These are phyloP conservation scores for Notothenia coriiceps DNA, from an alignment of 2,113 vertebrate species.

Conservation along the genomic window DNA sequence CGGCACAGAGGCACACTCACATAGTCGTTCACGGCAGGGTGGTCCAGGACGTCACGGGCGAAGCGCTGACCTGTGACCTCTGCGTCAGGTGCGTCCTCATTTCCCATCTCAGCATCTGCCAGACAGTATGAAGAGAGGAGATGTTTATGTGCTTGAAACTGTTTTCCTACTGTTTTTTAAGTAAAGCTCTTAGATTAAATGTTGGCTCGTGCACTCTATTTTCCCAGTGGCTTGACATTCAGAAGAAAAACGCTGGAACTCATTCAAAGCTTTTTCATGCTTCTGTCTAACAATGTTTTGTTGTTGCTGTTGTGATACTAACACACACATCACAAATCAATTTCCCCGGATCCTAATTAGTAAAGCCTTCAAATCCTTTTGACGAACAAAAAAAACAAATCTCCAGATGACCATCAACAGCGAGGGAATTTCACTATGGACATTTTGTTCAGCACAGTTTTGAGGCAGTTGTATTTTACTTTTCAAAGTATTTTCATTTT, in stretches of 20 bases:
- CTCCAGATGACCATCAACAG: conserved; percentile 16
- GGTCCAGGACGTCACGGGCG: conserved; percentile 79
- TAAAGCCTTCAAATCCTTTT: conserved; percentile 15
- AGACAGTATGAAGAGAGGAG: not conserved
- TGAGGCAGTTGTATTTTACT: not conserved
- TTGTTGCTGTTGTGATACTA: conserved; percentile 38
- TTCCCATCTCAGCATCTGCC: conserved; percentile 74
- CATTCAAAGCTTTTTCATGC: conserved; percentile 31
- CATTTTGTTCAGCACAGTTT: not conserved
- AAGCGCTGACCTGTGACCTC: conserved; percentile 78
- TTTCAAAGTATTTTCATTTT: not conserved
- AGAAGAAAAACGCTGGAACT: conserved; percentile 36
- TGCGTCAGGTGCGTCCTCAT: conserved; percentile 65
- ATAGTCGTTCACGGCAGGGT: conserved; percentile 81
- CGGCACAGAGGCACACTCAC: conserved; percentile 70
- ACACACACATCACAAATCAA: conserved; percentile 12
- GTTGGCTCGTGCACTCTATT: conserved; percentile 29
- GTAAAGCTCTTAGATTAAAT: conserved; percentile 32
- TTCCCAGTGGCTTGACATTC: conserved; percentile 50
- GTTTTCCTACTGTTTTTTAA: conserved; percentile 30
- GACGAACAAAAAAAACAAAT: conserved; percentile 20
- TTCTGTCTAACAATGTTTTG: conserved; percentile 34
- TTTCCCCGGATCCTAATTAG: conserved; percentile 42
- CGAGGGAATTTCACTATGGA: not conserved
- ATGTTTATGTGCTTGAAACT: conserved; percentile 7